phyloP scores from a whole-genome alignment of 2,888 invertebrate species.

The Synergus gifuensis region DNA sequence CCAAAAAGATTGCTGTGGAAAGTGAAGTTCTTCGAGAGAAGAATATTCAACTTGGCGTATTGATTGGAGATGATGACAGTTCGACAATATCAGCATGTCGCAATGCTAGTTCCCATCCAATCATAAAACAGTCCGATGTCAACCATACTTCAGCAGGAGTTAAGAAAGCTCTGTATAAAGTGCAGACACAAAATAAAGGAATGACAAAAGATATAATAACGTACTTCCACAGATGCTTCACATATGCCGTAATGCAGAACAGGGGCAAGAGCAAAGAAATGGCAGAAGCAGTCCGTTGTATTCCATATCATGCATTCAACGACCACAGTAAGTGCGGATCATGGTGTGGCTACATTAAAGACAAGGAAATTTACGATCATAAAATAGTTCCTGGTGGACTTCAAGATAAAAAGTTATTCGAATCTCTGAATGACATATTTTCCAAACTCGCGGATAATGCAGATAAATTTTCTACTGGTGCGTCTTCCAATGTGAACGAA shows the following conservation, averaged over 20 bases:
- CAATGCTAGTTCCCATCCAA: slow-evolving; percentile 43
- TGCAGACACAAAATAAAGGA: too few relatives aligned
- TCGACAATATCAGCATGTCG: slow-evolving; percentile 44
- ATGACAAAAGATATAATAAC: slow-evolving; percentile 45
- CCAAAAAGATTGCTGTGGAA: slow-evolving; percentile 47
- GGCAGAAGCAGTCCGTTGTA: slow-evolving; percentile 47
- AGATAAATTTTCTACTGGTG: too few relatives aligned
- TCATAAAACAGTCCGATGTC: slow-evolving; percentile 50
- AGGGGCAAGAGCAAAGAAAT: slow-evolving; percentile 49
- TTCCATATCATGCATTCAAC: slow-evolving; percentile 51
- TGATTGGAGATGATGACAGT: slow-evolving; percentile 62
- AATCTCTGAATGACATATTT: too few relatives aligned
- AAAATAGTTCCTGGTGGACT: background rate
- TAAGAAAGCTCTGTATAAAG: too few relatives aligned
- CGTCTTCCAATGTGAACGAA: too few relatives aligned
- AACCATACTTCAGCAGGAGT: slow-evolving; percentile 51
- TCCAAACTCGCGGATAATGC: too few relatives aligned
- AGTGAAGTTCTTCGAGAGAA: slow-evolving; percentile 51
- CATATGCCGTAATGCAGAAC: slow-evolving; percentile 58
- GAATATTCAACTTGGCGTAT: slow-evolving; percentile 57
- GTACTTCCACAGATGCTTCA: slow-evolving; percentile 58
- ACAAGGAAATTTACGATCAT: slow-evolving; percentile 45
- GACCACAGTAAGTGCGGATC: too few relatives aligned
- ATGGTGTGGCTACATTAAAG: slow-evolving; percentile 24
- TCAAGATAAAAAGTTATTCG: too few relatives aligned